A percentile compares a stretch with the other conserved stretches of the same genome.
These are phyloP conservation scores for Oryzias curvinotus DNA, from an alignment of 2,113 vertebrate genomes.

Conservation along the genomic window DNA sequence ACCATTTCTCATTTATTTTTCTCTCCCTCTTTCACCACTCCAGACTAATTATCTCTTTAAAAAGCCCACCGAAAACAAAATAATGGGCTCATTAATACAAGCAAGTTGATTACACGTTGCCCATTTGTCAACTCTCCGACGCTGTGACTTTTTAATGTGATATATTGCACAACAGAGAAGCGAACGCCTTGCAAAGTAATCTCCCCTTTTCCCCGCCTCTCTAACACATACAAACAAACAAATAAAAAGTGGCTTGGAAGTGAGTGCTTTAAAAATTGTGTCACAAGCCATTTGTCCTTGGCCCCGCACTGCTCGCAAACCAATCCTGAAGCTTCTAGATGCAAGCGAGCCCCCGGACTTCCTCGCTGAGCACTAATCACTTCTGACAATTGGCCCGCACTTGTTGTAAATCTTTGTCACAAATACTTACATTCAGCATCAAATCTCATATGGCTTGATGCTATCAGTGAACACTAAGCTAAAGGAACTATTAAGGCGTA, in stretches of 20 bases:
- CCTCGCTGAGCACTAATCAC: constrained; percentile 79
- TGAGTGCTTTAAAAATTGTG: constrained; percentile 78
- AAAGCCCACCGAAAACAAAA: constrained; percentile 15
- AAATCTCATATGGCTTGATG: constrained; percentile 58
- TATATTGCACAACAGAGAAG: constrained; percentile 42
- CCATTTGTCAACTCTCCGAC: constrained; percentile 51
- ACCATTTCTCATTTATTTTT: constrained; percentile 7
- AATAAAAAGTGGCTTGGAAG: constrained; percentile 80
- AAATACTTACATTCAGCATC: constrained; percentile 75
- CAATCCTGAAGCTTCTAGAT: constrained; percentile 67
- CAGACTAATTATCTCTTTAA: constrained; percentile 27
- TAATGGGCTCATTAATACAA: constrained; percentile 42
- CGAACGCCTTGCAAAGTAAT: constrained; percentile 34
- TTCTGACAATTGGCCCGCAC: constrained; percentile 79
- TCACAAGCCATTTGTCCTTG: constrained; percentile 82
- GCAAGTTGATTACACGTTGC: constrained; percentile 44
- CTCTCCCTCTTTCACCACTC: constrained; percentile 9
- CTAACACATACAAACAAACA: constrained; percentile 33
- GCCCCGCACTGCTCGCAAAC: constrained; percentile 80
- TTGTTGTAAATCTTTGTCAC: constrained; percentile 85
- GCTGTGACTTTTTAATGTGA: constrained; percentile 48
- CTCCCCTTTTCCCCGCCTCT: constrained; percentile 16
- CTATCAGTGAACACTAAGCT: constrained; percentile 33
- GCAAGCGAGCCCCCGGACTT: constrained; percentile 75
- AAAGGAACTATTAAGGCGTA: constrained; percentile 5